phyloP scores from a whole-genome alignment of 2,888 invertebrate species.

The Brachycybe producta region DNA sequence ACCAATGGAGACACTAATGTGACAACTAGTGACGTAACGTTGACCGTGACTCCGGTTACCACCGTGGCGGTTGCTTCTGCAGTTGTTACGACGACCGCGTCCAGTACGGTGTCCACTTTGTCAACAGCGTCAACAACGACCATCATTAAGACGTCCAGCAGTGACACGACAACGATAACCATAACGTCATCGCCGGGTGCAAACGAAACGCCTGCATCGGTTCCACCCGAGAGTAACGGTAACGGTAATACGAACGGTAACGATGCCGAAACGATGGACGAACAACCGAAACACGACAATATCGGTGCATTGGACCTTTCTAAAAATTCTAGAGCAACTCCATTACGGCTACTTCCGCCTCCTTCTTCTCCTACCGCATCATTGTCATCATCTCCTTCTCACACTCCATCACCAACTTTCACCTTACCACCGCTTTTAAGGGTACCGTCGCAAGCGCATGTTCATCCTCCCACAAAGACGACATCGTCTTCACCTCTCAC shows the following conservation, averaged over 20 bases:
- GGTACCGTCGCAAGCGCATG: too few species aligned
- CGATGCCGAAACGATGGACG: not conserved
- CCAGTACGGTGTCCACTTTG: not conserved
- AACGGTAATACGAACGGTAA: not conserved
- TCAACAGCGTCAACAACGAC: not conserved
- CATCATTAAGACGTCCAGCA: constrained; percentile 6
- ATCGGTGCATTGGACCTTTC: constrained; percentile 11
- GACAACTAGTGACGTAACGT: too few species aligned
- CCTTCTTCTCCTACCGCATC: not conserved
- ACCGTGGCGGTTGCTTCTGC: not conserved
- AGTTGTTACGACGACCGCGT: not conserved
- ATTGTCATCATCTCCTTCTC: not conserved
- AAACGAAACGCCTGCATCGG: not conserved
- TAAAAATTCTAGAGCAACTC: not conserved
- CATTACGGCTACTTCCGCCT: not conserved
- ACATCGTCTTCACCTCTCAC: not conserved
- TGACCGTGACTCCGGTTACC: too few species aligned
- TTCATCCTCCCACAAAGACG: not conserved
- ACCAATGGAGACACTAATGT: not conserved
- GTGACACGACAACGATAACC: constrained; percentile 7
- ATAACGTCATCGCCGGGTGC: not conserved
- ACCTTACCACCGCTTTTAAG: too few species aligned
- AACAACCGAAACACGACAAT: constrained; percentile 11
- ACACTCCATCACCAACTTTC: not conserved
- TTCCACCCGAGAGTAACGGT: not conserved